Conservation (phyloP, 2,888 invertebrate species). For the Psococerastis gibbosa region DNA sequence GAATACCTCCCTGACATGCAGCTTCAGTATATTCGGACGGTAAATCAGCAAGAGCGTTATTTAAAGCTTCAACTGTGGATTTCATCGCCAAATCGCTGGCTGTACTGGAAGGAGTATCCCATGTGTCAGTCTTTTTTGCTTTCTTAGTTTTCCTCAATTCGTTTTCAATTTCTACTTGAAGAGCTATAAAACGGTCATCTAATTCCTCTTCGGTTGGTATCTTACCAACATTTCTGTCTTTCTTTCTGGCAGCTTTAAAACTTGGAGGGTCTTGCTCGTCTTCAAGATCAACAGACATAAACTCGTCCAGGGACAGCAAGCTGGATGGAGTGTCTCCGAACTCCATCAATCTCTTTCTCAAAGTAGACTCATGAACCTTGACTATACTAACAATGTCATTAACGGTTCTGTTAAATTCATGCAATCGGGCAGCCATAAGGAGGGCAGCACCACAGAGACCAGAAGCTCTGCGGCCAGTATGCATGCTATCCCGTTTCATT, state of each 20-base stretch:
- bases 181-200: slow-evolving; percentile 39
- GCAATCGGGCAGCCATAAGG: slow-evolving; percentile 80
- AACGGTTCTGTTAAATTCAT: slow-evolving; percentile 74
- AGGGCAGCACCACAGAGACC: slow-evolving; percentile 96
- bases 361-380: slow-evolving; percentile 84
- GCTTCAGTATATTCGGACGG: slow-evolving; percentile 26
- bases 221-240: slow-evolving; percentile 32
- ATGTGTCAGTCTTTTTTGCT: not conserved
- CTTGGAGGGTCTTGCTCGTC: slow-evolving; percentile 93
- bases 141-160: slow-evolving; percentile 41
- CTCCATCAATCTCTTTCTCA: slow-evolving; percentile 79
- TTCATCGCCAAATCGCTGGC: slow-evolving; percentile 24
- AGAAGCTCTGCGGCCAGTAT: slow-evolving; percentile 87
- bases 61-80: slow-evolving; percentile 27
- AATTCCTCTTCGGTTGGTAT: slow-evolving; percentile 32
- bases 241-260: slow-evolving; percentile 75
- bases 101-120: slow-evolving; percentile 16
- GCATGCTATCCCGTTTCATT: slow-evolving; percentile 97
- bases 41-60: slow-evolving; percentile 26
- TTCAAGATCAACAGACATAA: slow-evolving; percentile 89
- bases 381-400: slow-evolving; percentile 84
- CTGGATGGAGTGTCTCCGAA: slow-evolving; percentile 96
- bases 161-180: slow-evolving; percentile 73
- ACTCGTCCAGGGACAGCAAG: slow-evolving; percentile 85
- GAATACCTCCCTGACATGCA: not conserved